Evolutionary conservation across 1,140 invertebrate genomes (phyloP), one percentile per base, ranked within the genome.

Genomic region (Drosophila paulistorum): DNA sequence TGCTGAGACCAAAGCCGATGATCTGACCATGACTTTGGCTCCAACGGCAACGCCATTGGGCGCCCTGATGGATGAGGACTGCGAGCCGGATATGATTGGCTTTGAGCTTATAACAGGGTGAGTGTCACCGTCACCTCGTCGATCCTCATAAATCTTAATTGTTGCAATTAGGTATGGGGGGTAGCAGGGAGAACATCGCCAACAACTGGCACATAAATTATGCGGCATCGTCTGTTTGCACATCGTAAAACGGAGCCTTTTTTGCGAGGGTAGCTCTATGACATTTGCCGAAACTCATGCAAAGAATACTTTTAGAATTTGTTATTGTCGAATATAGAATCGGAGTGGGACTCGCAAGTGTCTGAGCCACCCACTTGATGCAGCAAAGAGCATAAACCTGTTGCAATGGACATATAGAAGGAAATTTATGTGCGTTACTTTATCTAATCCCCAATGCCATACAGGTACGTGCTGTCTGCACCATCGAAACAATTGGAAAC

Each of bases 51-150:
- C 81, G 57, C 65, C 81, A 45, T 72, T 65, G 13, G 77, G 72
- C 42, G 61, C 78, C 66, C 68, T 61, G 65, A 17, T 45, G 48
- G 90, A 91, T 17, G 95, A 96, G 74, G 96, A 97, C 87, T 97
- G 96, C 91, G 96, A 97, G 91, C 95, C 96, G 61, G 96, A 97
- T 93, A 97, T 96, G 95, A 96, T 97, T 74, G 96, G 96, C 79
- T 98, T 98, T 92, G 97, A 98, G 93, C 94, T 98, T 71, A 95
- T 98, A 81, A 98, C 97, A 74, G 97, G 97, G 94, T 94, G 92
- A 93, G 91, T 87, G 74, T 77, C 74, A 51, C 17, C 45, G 41
- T 42, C 41, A 64, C 72, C 26, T 60, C 26, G 41, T 5, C 11
- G 39, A 11, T 62, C n/a, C 59, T 20, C 57, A 65, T 78, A 68